Base-by-base conservation (phyloP, 2,888 invertebrate species). In the Hylaea fasciaria region DNA sequence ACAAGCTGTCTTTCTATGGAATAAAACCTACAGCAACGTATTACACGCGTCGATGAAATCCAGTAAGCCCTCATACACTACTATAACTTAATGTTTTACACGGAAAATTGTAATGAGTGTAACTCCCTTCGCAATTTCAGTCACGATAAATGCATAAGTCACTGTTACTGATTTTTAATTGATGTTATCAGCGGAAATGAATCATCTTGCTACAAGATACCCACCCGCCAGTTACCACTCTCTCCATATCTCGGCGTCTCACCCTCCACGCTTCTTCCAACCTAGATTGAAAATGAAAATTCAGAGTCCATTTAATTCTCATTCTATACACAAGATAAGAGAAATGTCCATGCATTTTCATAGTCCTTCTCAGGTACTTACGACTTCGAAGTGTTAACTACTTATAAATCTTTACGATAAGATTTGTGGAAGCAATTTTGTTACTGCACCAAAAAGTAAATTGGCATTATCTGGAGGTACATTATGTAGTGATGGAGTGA, bases 271-370 rank as follows among this genome's bases (percentile, higher is more conserved):
- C 76, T 72, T 86, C 89, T 89, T 85, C 85, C 90, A 78, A 91
- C 92, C 91, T 91, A 92, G 84, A 91, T 91, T 80, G 89, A 90
- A 92, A 92, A 91, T 89, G 89, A 91, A 91, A 91, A 89, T 88
- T 88, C 88, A 91, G 82, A 85, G 81, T 85, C 80, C 83, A 87
- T 88, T 85, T 78, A 80, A 79, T 85, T 87, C 84, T 87, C 76
- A 81, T 74, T 83, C 76, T 78, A 80, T 76, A 78, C 62, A 74
- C 70, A 77, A 83, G 82, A 86, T 84, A 86, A 87, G 74, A 77
- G 81, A 86, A 85, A 83, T 83, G 81, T 82, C 78, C 80, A 83
- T 83, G 84, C 83, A 86, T 86, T 86, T 88, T 79, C 86, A 86
- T 73, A 74, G 70, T 81, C 78, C 65, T 74, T 64, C 58, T 64